Conservation (phyloP, 2,888 invertebrate genomes). For the Calameuta pallipes region DNA sequence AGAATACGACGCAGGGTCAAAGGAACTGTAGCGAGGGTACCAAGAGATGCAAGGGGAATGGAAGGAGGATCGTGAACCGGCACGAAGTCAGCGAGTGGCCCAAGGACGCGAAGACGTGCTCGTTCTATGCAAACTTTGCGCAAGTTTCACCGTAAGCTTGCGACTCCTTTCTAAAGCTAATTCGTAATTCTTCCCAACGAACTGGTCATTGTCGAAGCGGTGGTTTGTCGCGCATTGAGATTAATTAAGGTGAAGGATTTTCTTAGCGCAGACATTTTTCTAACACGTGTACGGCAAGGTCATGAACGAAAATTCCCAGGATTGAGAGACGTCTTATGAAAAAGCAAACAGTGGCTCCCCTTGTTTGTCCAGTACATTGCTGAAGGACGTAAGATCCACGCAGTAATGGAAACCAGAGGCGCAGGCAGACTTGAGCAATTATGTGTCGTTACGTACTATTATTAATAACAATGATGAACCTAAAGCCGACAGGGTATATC, state of each 20-base stretch:
- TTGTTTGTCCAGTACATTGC: background rate
- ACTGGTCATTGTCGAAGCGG: background rate
- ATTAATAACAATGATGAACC: conserved; percentile 63
- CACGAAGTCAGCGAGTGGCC: background rate
- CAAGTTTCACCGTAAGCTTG: background rate
- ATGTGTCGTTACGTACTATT: conserved; percentile 63
- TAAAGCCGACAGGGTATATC: conserved; percentile 50
- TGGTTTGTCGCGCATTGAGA: background rate
- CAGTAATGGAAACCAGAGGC: conserved; percentile 59
- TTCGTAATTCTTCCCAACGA: background rate
- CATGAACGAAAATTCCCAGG: background rate
- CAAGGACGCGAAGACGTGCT: background rate
- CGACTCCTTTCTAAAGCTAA: background rate
- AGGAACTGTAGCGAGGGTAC: background rate
- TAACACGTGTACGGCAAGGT: background rate
- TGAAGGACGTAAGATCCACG: background rate
- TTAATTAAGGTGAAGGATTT: background rate
- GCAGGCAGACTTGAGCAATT: conserved; percentile 64
- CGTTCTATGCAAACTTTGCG: background rate
- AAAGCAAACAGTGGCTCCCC: background rate
- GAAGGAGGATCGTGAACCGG: background rate
- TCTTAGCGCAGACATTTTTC: background rate
- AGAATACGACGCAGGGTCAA: background rate
- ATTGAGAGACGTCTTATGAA: background rate
- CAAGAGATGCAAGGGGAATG: background rate